Evolutionary conservation across 1,140 invertebrate species (phyloP).

Genomic region (Ridgeia piscesae): DNA sequence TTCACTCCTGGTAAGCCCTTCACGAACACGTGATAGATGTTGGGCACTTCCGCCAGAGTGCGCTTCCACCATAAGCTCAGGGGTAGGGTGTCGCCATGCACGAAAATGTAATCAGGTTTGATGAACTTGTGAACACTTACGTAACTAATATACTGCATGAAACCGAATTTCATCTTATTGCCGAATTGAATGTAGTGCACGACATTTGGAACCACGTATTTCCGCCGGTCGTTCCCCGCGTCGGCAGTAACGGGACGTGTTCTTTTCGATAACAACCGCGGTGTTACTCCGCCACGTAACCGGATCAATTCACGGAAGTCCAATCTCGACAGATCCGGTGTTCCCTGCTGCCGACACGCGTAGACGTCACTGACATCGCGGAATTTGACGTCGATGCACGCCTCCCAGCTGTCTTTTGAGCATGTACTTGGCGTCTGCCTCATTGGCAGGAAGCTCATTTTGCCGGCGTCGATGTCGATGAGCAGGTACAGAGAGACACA

Average conservation of each 20-base stretch:
- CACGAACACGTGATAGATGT: constrained; percentile 18
- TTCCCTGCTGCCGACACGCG: background rate
- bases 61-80: constrained; percentile 18
- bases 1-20: background rate
- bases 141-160: constrained; percentile 14
- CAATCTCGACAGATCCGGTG: background rate
- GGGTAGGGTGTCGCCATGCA: constrained; percentile 18
- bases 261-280: background rate
- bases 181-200: constrained; percentile 22
- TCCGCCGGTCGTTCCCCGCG: background rate
- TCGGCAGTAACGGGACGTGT: background rate
- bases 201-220: constrained; percentile 17
- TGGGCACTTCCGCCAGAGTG: background rate
- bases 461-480: background rate
- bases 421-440: background rate
- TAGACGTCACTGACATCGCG: background rate
- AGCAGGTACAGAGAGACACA: background rate
- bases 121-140: constrained; percentile 21
- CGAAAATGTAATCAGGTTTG: constrained; percentile 18
- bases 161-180: background rate
- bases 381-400: background rate
- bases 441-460: background rate
- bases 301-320: background rate
- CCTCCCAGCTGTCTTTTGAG: background rate
- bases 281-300: background rate